Evolutionary conservation across 2,113 vertebrate genomes (phyloP).

Genomic region (Malaclemys terrapin): DNA sequence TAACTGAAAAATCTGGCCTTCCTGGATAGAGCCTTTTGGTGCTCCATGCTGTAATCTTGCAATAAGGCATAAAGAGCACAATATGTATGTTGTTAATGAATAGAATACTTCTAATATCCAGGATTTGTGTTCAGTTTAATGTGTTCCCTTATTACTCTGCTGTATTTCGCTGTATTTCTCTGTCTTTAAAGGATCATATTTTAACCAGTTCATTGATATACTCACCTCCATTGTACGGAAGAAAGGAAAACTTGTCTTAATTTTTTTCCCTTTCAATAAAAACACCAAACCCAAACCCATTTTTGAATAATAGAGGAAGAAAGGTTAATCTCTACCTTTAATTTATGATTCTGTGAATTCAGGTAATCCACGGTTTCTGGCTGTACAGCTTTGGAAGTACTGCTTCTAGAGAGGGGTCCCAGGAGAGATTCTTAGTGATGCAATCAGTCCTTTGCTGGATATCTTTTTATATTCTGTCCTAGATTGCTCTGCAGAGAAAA

Average conservation of each 20-base stretch:
- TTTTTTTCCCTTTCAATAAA: background rate
- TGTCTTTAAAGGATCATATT: background rate
- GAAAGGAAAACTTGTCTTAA: background rate
- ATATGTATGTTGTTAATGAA: background rate
- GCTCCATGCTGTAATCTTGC: background rate
- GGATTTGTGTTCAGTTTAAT: background rate
- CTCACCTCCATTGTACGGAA: background rate
- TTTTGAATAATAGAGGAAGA: background rate
- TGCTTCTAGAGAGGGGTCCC: background rate
- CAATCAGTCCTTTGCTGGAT: background rate
- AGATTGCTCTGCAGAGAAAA: background rate
- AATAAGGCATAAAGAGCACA: background rate
- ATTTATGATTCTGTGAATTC: background rate
- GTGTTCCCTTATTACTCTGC: constrained; percentile 1
- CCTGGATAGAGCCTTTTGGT: background rate
- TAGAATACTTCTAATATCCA: background rate
- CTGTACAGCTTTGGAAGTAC: background rate
- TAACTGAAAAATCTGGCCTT: constrained; percentile 23
- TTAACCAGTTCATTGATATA: background rate
- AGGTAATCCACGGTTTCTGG: background rate
- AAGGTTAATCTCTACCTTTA: background rate
- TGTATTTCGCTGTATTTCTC: background rate
- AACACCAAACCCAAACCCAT: background rate
- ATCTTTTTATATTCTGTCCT: no score
- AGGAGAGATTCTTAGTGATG: background rate